Evolutionary conservation across 2,113 vertebrate species (phyloP).

Genomic region (Datnioides undecimradiatus): DNA sequence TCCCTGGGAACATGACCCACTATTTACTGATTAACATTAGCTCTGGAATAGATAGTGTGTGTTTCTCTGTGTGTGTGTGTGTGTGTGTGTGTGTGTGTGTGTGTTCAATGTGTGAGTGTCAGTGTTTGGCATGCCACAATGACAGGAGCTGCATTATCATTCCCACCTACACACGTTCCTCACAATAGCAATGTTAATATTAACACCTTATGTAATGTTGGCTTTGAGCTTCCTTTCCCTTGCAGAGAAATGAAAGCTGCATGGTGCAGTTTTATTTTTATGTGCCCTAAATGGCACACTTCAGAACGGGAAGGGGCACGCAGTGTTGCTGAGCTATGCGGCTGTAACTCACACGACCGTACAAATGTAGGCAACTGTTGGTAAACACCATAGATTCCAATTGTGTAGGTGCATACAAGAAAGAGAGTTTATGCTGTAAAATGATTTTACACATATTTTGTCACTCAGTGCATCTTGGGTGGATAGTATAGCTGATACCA

Average conservation of each 20-base stretch:
- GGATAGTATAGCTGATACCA: not conserved
- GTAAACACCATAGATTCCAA: not conserved
- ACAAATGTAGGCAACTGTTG: not conserved
- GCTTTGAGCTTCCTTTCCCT: conserved; percentile 43
- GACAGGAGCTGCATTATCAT: conserved; percentile 54
- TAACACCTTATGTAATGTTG: conserved; percentile 61
- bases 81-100: conserved; percentile 15
- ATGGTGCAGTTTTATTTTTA: conserved; percentile 29
- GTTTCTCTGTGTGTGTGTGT: conserved; percentile 21
- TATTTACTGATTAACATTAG: conserved; percentile 78
- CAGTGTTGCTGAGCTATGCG: not conserved
- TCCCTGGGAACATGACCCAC: conserved; percentile 84
- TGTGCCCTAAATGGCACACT: conserved; percentile 16
- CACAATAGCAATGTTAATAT: conserved; percentile 61
- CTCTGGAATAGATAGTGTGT: conserved; percentile 21
- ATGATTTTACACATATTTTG: not conserved
- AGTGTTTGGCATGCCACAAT: conserved; percentile 26
- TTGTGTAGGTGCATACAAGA: not conserved
- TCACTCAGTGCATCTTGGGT: not conserved
- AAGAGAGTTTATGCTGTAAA: not conserved
- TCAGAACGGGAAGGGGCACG: conserved; percentile 13
- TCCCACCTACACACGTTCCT: conserved; percentile 49
- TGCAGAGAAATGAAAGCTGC: conserved; percentile 33
- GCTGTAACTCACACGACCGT: not conserved
- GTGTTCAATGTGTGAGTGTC: conserved; percentile 8